Percentiles rank a stretch among this genome's conserved stretches.
phyloP scores from a whole-genome alignment of 2,797 vertebrate genomes.

The Gymnopithys bicolor region DNA sequence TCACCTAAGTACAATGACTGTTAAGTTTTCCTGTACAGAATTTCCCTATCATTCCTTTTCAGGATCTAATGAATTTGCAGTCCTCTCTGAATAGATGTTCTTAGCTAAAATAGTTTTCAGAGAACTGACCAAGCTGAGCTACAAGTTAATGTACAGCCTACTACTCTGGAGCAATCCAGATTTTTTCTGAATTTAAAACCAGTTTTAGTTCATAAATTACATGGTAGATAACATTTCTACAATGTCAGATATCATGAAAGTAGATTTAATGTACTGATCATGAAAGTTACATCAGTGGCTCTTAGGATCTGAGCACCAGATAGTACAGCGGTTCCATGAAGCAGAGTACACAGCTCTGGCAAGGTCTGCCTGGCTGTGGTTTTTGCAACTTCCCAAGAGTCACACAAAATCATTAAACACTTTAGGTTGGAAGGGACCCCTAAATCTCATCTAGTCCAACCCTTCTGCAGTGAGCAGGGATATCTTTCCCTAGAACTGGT shows the following conservation, averaged over 20 bases:
- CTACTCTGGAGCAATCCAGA: background rate
- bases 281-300: background rate
- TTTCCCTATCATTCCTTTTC: background rate
- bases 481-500: background rate
- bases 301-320: background rate
- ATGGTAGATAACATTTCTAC: background rate
- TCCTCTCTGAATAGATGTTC: background rate
- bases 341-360: background rate
- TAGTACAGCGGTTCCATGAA: accelerated
- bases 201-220: background rate
- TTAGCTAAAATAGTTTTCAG: background rate
- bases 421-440: background rate
- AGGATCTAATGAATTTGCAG: background rate
- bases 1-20: background rate
- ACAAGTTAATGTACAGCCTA: background rate
- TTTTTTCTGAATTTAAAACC: background rate
- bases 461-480: accelerated
- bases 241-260: background rate
- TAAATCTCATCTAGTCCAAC: background rate
- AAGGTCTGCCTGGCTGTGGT: background rate
- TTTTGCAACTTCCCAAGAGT: background rate
- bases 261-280: background rate
- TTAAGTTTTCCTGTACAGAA: background rate
- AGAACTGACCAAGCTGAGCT: background rate
- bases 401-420: background rate